Conservation (phyloP, 2,113 vertebrate species). For the Thamnophis sirtalis region DNA sequence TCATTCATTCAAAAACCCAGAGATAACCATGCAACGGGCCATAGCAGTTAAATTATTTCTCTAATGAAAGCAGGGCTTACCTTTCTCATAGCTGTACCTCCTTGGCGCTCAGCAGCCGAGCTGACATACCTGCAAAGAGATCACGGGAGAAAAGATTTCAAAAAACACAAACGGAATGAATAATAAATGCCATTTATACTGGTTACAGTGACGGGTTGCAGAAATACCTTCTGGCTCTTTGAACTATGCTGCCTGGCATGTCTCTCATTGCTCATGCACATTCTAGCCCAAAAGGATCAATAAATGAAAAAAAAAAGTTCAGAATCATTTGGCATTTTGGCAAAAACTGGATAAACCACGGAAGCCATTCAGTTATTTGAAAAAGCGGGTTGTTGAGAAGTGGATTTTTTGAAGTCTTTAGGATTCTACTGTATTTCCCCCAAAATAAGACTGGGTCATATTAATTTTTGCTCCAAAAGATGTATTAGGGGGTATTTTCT, state of each 20-base stretch:
- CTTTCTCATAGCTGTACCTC: slow-evolving; percentile 85
- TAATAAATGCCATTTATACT: background rate
- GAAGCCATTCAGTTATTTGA: background rate
- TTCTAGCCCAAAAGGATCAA: background rate
- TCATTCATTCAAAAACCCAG: background rate
- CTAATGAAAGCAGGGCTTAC: slow-evolving; percentile 51
- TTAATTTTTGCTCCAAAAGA: too few relatives aligned
- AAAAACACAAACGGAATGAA: background rate
- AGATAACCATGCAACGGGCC: background rate
- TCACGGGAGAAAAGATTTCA: slow-evolving; percentile 19
- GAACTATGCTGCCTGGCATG: background rate
- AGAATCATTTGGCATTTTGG: background rate
- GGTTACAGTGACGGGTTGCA: background rate
- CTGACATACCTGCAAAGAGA: slow-evolving; percentile 75
- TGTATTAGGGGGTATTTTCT: too few relatives aligned
- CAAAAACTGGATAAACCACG: background rate
- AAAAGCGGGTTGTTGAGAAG: background rate
- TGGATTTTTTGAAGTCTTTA: background rate
- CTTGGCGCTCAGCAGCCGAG: slow-evolving; percentile 78
- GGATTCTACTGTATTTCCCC: too few relatives aligned
- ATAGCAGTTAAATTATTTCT: background rate
- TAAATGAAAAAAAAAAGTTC: background rate
- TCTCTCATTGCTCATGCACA: background rate
- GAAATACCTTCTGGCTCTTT: background rate
- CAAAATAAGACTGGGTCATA: too few relatives aligned